These are phyloP conservation scores for Passerculus sandwichensis DNA, from an alignment of 2,797 vertebrate genomes.

Conservation along the genomic window DNA sequence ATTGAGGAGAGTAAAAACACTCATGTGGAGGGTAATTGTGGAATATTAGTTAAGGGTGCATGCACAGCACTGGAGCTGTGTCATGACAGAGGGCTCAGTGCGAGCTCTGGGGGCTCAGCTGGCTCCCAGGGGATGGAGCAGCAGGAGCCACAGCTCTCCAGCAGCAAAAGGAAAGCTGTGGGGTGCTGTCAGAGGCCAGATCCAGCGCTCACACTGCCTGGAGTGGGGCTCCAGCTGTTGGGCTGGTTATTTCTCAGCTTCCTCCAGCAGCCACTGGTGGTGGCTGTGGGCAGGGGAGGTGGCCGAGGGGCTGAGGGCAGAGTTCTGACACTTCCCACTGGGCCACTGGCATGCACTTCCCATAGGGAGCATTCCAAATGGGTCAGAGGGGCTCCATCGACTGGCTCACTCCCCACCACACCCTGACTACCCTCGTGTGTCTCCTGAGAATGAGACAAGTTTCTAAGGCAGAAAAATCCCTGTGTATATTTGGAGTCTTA, in stretches of 20 bases:
- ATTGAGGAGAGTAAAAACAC: not conserved
- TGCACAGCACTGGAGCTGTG: not conserved
- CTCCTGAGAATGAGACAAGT: not conserved
- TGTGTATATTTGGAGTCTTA: not conserved
- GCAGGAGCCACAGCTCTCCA: not conserved
- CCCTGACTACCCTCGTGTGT: not conserved
- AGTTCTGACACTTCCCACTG: not conserved
- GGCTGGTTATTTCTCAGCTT: not conserved
- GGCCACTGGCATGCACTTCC: not conserved
- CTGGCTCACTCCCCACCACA: not conserved
- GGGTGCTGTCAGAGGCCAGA: not conserved
- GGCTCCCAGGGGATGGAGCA: not conserved
- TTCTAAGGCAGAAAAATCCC: not conserved
- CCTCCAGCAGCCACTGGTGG: rapidly evolving
- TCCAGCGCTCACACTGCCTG: not conserved
- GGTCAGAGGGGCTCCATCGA: not conserved
- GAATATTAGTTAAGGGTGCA: not conserved
- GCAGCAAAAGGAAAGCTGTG: not conserved
- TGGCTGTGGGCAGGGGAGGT: not conserved
- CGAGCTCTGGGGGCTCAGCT: not conserved
- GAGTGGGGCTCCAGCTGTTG: not conserved
- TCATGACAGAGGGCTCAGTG: not conserved
- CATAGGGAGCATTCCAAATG: not conserved
- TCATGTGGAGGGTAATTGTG: not conserved
- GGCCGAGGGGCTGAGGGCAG: not conserved